Evolutionary conservation across 2,888 invertebrate species (phyloP), one percentile per base, ranked within the genome.

Genomic region (Hemithea aestivaria): DNA sequence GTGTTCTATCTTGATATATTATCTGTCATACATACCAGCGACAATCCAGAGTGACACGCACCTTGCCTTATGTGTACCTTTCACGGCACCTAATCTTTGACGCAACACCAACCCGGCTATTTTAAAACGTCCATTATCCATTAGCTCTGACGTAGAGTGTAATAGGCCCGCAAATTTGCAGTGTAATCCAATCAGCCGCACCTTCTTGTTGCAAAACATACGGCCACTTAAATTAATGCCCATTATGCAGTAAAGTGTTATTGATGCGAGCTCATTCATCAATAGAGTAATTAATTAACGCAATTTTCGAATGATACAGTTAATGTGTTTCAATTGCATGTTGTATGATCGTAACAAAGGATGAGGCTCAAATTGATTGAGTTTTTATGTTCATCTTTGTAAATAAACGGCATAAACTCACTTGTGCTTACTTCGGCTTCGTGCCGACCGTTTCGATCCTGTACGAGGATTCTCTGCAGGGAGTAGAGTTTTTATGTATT

Each of bases 1-100:
- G n/a, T n/a, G n/a, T n/a, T n/a, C n/a, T n/a, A n/a, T n/a, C n/a
- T n/a, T n/a, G n/a, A n/a, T n/a, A n/a, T n/a, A n/a, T n/a, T n/a
- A n/a, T n/a, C n/a, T n/a, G n/a, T n/a, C n/a, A n/a, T 16, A 28
- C 35, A 20, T 25, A 29, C 20, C 22, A 12, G 25, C 20, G 20
- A 27, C 23, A 34, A 25, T 26, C 34, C 21, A 29, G 23, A 12
- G 10, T 27, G 10, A 27, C 30, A 27, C 11, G 24, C 22, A 40
- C 24, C 27, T 24, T 29, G 22, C 29, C 34, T 50, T 55, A 47
- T 33, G 33, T 55, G 57, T 58, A 55, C 58, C 63, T 66, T 63
- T 65, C 61, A 58, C 62, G 35, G 53, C 16, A 16, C 40, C 52
- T 60, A 51, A 58, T 58, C 51, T 56, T 58, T 64, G 61, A 61